Conservation (phyloP, 2,797 vertebrate genomes). For the Pteropus rufus region DNA sequence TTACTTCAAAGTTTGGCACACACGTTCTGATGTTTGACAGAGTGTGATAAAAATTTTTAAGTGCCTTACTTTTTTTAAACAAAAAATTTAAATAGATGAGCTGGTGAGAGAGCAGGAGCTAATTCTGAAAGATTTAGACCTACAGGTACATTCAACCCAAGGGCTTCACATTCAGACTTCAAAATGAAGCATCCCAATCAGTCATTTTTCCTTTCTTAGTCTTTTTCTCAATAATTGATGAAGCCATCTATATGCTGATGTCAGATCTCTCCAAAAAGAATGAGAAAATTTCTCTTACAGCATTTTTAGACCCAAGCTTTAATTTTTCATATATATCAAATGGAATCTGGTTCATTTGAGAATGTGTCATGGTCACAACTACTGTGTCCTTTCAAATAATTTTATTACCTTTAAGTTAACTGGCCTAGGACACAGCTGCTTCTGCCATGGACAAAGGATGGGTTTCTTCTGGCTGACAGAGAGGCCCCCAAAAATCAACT, state of each 20-base stretch:
- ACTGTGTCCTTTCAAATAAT: conserved; percentile 77
- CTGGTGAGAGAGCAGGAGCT: conserved; percentile 60
- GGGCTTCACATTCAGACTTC: conserved; percentile 79
- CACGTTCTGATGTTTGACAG: conserved; percentile 53
- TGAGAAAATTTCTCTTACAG: conserved; percentile 80
- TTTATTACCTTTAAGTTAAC: conserved; percentile 81
- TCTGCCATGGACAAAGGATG: conserved; percentile 55
- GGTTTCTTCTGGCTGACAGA: conserved; percentile 47
- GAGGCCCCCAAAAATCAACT: conserved; percentile 14
- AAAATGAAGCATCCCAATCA: conserved; percentile 78
- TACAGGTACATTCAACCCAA: conserved; percentile 72
- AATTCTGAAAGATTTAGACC: conserved; percentile 79
- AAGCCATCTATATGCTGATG: conserved; percentile 84
- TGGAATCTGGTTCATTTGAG: conserved; percentile 79
- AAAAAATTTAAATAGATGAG: conserved; percentile 72
- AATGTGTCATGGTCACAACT: conserved; percentile 79
- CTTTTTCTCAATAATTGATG: conserved; percentile 85
- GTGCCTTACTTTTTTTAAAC: conserved; percentile 47
- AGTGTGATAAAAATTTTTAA: conserved; percentile 68
- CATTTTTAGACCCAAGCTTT: conserved; percentile 78
- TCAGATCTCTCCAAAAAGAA: conserved; percentile 82
- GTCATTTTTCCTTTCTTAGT: conserved; percentile 81
- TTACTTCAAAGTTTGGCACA: conserved; percentile 56
- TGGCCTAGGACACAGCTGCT: conserved; percentile 70
- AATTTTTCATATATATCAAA: conserved; percentile 82